These are phyloP conservation scores for Bostrychus sinensis DNA, from an alignment of 2,113 vertebrate species.

Conservation along the genomic window DNA sequence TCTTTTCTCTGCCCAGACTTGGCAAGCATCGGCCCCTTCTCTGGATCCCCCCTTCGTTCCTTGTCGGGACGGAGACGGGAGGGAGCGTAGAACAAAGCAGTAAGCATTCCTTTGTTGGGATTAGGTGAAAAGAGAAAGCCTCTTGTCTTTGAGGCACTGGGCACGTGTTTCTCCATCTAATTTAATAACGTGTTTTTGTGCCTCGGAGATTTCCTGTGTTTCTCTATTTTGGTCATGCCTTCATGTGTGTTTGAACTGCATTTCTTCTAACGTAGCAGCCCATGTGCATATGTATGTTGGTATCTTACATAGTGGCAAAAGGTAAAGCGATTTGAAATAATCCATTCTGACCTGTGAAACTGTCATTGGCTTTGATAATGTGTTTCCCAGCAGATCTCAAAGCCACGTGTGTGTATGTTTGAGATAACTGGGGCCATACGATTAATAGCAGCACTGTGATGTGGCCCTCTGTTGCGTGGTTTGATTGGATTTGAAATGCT, in stretches of 20 bases:
- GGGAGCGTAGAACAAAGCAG: conserved; percentile 70
- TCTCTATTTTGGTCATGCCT: conserved; percentile 12
- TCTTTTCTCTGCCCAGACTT: conserved; percentile 52
- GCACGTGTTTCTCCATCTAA: conserved; percentile 68
- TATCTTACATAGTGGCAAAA: conserved; percentile 21
- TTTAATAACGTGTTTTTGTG: conserved; percentile 72
- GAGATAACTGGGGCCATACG: conserved; percentile 30
- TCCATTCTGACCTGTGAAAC: conserved; percentile 49
- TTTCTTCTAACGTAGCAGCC: conserved; percentile 24
- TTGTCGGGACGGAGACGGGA: conserved; percentile 61
- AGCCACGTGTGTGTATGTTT: conserved; percentile 32
- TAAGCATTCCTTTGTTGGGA: conserved; percentile 76
- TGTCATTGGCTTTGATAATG: conserved; percentile 18
- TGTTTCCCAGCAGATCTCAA: conserved; percentile 7
- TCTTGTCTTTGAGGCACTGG: conserved; percentile 67
- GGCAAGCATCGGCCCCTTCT: conserved; percentile 60
- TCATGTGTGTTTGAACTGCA: conserved; percentile 26
- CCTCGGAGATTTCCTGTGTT: conserved; percentile 37
- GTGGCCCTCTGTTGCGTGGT: conserved; percentile 15
- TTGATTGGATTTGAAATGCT: conserved; percentile 46
- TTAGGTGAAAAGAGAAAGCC: conserved; percentile 70
- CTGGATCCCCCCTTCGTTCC: conserved; percentile 53
- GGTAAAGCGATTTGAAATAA: conserved; percentile 50
- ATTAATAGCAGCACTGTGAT: conserved; percentile 36
- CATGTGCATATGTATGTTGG: conserved; percentile 16